A percentile compares a stretch with the other conserved stretches of the same genome.
phyloP scores from a whole-genome alignment of 2,888 invertebrate genomes.

The Plebejus anna region DNA sequence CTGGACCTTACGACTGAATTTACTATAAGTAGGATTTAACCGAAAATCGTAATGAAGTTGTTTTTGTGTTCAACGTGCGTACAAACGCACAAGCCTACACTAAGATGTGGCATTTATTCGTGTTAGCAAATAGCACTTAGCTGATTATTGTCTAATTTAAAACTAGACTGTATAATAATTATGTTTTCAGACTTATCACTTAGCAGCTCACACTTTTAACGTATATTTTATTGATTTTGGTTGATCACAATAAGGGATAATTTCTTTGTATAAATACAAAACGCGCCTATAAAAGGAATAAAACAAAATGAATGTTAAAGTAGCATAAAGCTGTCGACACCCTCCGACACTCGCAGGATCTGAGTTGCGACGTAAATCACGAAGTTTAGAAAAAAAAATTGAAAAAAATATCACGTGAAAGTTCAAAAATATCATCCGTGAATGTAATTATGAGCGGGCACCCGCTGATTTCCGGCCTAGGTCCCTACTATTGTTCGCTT shows the following conservation, averaged over 20 bases:
- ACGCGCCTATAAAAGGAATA: conserved; percentile 48
- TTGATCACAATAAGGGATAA: not conserved
- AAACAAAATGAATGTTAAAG: conserved; percentile 67
- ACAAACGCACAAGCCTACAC: no score
- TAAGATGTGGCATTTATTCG: no score
- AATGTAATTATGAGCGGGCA: conserved; percentile 76
- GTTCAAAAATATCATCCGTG: conserved; percentile 76
- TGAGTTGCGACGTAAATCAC: conserved; percentile 72
- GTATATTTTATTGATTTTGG: not conserved
- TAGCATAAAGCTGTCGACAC: conserved; percentile 74
- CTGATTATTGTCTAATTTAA: no score
- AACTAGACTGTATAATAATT: no score
- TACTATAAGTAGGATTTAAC: conserved; percentile 39
- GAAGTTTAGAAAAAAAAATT: conserved; percentile 67
- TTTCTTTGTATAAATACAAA: conserved; percentile 15
- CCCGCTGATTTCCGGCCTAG: conserved; percentile 73
- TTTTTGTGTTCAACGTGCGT: not conserved
- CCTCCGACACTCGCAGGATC: conserved; percentile 62
- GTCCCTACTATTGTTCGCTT: conserved; percentile 52
- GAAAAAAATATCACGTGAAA: conserved; percentile 74
- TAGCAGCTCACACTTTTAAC: no score
- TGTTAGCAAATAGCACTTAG: no score
- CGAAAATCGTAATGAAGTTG: not conserved
- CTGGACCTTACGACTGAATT: conserved; percentile 53
- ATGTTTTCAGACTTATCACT: no score